Evolutionary conservation across 2,797 vertebrate genomes (phyloP), one percentile per base, ranked within the genome.

Genomic region (Amazonetta brasiliensis): DNA sequence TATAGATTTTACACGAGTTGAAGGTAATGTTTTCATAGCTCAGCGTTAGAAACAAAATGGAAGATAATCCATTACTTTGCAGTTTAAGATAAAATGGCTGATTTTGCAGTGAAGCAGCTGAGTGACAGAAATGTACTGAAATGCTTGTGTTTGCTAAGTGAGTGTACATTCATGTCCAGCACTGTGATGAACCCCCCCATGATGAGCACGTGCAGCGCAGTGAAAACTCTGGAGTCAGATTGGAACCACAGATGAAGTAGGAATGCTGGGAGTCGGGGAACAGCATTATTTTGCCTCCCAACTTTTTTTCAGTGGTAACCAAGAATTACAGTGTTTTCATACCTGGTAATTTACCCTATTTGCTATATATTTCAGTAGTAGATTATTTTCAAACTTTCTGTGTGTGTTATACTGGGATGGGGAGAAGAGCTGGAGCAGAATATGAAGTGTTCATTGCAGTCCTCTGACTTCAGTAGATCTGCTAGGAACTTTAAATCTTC

Each of bases 151-250:
- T 84, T 89, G 41, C 31, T 66, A 81, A 87, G 26, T 41, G 12
- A 30, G 0, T 25, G 12, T 37, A 11, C 11, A 3, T 48, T 54
- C 48, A 14, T 72, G 41, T 78, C 17, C 0, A 0, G 12, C 20
- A n/a, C 37, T 58, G 21, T 10, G 35, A 2, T 4, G 3, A 60
- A 4, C 69, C 60, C 35, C 52, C 33, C 20, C 3, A 1, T 23
- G 14, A 18, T 44, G 28, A 84, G 7, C 58, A 13, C 25, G 1
- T 31, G 25, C 31, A 59, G 12, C n/a, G 14, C 8, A 23, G 23
- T 15, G 16, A 83, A 86, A 58, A 33, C 8, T 3, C 12, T 44
- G 41, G 33, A 71, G 26, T 35, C 1, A 1, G 30, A 37, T 5
- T 22, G 35, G 23, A 58, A 21, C 31, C 14, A 17, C 2, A 50